A percentile compares a stretch with the other conserved stretches of the same genome.
These are phyloP conservation scores for Saccopteryx bilineata DNA, from an alignment of 2,113 vertebrate species.

Conservation along the genomic window DNA sequence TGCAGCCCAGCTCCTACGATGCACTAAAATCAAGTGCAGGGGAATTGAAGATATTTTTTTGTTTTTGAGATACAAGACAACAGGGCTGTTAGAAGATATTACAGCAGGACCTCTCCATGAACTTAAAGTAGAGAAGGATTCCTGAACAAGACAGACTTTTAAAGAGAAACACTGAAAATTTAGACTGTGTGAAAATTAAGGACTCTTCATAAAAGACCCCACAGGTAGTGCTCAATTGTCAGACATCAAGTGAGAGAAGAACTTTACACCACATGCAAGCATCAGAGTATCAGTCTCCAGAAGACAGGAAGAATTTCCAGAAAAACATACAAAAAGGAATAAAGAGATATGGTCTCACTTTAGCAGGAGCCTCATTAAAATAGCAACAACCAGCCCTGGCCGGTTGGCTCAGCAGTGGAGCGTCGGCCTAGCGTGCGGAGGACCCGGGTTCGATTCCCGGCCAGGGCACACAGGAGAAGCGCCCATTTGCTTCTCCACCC, in stretches of 20 bases:
- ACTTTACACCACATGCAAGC: background rate
- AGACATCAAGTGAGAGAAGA: background rate
- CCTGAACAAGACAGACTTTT: background rate
- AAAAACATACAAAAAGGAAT: background rate
- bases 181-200: background rate
- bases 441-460: no score
- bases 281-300: background rate
- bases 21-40: no score
- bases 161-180: background rate
- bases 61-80: no score
- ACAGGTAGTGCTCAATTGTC: background rate
- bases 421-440: no score
- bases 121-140: no score
- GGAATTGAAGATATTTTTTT: no score
- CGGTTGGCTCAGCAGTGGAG: no score
- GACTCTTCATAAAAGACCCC: background rate
- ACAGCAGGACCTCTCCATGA: no score
- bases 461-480: no score
- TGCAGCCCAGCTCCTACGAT: no score
- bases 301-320: background rate
- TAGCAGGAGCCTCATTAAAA: background rate
- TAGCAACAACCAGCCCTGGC: background rate
- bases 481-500: no score
- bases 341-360: background rate
- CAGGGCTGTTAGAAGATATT: no score